Percentiles rank a stretch among this genome's conserved stretches.
These are phyloP conservation scores for Gobiocypris rarus DNA, from an alignment of 2,113 vertebrate genomes.

Conservation along the genomic window DNA sequence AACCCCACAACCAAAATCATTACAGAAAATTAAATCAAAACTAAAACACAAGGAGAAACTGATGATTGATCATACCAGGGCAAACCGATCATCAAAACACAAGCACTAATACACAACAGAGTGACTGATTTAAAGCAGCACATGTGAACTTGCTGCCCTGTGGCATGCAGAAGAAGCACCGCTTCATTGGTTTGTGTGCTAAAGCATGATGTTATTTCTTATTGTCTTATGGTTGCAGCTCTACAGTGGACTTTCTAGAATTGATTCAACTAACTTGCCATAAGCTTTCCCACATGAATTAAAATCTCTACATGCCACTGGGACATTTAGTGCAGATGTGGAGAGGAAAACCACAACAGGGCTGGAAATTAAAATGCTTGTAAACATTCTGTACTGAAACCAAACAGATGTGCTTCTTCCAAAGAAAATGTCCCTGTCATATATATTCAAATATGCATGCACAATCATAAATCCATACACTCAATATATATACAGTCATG, in stretches of 20 bases:
- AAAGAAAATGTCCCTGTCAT: not conserved
- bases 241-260: not conserved
- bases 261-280: not conserved
- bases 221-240: not conserved
- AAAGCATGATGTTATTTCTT: not conserved
- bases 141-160: constrained; percentile 1
- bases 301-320: constrained; percentile 34
- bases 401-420: not conserved
- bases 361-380: constrained; percentile 43
- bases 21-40: constrained; percentile 57
- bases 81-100: constrained; percentile 69
- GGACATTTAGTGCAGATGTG: constrained; percentile 58
- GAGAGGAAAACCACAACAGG: constrained; percentile 36
- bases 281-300: not conserved
- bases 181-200: not conserved
- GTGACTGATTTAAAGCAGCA: constrained; percentile 48
- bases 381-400: constrained; percentile 25
- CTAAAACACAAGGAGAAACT: constrained; percentile 53
- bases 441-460: constrained; percentile 28
- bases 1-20: constrained; percentile 51
- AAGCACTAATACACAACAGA: constrained; percentile 57
- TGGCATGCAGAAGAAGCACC: not conserved
- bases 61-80: constrained; percentile 56
- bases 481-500: not conserved
- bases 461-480: no score